phyloP scores from a whole-genome alignment of 2,888 invertebrate species.

The Mythimna impura region DNA sequence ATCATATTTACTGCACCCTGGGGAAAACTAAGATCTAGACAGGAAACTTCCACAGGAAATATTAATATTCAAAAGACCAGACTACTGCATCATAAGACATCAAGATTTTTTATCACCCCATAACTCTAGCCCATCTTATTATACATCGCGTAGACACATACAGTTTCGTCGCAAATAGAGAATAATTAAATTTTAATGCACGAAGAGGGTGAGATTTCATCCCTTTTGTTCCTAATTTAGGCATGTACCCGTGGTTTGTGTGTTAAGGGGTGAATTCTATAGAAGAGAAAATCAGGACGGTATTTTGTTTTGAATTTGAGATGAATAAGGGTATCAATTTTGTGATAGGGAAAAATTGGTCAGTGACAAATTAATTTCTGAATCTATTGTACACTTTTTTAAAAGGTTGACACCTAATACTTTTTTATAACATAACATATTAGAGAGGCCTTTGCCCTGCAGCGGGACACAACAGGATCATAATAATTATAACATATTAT shows the following conservation, averaged over 20 bases:
- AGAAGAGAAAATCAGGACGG: conserved; percentile 19
- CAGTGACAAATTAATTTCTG: background rate
- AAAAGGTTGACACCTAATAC: no score
- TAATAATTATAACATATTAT: no score
- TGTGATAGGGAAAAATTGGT: background rate
- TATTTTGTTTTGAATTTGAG: conserved; percentile 31
- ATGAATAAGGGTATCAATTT: conserved; percentile 11
- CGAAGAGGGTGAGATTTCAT: conserved; percentile 22
- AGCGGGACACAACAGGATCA: no score
- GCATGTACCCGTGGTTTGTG: conserved; percentile 43
- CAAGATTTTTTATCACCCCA: conserved; percentile 20
- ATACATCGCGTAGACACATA: conserved; percentile 20
- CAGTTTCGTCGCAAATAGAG: conserved; percentile 36
- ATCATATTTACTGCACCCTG: background rate
- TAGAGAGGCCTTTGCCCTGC: no score
- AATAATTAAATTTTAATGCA: conserved; percentile 61
- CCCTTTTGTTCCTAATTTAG: conserved; percentile 33
- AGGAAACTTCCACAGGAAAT: background rate
- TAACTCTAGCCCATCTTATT: conserved; percentile 36
- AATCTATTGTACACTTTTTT: background rate
- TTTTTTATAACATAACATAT: no score
- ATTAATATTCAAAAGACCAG: conserved; percentile 1
- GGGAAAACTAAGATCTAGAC: background rate
- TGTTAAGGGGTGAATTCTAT: conserved; percentile 35
- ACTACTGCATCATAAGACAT: background rate